phyloP scores from a whole-genome alignment of 2,888 invertebrate species.

The Aleiodes alternator region DNA sequence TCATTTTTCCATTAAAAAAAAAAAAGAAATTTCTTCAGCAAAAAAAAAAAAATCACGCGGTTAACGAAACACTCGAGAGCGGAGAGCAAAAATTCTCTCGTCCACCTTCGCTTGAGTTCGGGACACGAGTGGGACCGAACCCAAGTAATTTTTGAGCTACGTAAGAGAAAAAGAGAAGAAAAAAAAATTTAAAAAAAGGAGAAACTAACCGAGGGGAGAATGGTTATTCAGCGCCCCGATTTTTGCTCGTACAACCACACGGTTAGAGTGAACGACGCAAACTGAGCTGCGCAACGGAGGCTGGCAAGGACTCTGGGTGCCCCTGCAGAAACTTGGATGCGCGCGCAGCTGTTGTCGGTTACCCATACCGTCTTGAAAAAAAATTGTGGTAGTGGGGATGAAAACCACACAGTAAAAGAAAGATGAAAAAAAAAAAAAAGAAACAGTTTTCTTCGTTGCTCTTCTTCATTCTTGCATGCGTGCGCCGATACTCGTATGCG shows the following conservation, averaged over 20 bases:
- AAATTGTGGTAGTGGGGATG: constrained; percentile 43
- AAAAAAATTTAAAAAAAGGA: constrained; percentile 1
- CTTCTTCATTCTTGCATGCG: constrained; percentile 44
- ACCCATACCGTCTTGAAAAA: constrained; percentile 43
- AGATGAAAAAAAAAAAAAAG: not conserved
- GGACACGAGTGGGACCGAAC: constrained; percentile 19
- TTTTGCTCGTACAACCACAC: constrained; percentile 54
- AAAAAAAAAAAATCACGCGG: constrained; percentile 8
- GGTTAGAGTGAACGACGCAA: constrained; percentile 65
- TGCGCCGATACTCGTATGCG: constrained; percentile 42
- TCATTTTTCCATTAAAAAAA: not conserved
- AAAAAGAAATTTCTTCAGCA: constrained; percentile 5
- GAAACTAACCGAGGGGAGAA: constrained; percentile 3
- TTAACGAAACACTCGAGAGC: constrained; percentile 21
- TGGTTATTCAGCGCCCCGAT: not conserved
- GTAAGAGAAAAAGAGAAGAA: not conserved
- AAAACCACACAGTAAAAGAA: not conserved
- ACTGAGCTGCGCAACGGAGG: constrained; percentile 65
- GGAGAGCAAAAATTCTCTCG: not conserved
- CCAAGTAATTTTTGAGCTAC: constrained; percentile 23
- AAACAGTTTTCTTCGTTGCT: not conserved
- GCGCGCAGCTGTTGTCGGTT: constrained; percentile 52
- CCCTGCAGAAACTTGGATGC: constrained; percentile 45
- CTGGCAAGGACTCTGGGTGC: constrained; percentile 55
- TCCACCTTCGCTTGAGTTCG: constrained; percentile 31